phyloP scores from a whole-genome alignment of 1,140 invertebrate genomes.

The Globodera rostochiensis region DNA sequence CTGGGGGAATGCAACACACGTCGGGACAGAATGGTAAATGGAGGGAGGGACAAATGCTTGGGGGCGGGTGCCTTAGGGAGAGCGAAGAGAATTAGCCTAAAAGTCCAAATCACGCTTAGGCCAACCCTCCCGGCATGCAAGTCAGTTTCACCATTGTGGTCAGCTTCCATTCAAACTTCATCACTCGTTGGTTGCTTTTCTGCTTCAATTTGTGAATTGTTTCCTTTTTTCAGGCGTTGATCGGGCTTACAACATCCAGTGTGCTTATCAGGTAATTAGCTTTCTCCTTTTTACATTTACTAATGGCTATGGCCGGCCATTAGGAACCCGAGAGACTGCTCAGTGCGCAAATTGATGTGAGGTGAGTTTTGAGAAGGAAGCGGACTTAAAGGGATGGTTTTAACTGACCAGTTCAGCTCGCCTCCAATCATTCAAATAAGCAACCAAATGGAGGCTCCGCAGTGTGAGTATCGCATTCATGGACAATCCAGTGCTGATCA shows the following conservation, averaged over 20 bases:
- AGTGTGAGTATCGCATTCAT: conserved; percentile 40
- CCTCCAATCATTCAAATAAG: conserved; percentile 35
- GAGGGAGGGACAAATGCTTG: not conserved
- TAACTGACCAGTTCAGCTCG: conserved; percentile 25
- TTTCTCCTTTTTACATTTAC: not conserved
- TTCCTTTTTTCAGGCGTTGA: conserved; percentile 38
- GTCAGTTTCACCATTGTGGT: conserved; percentile 47
- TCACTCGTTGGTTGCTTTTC: conserved; percentile 30
- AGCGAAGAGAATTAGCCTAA: not conserved
- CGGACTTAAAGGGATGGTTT: not conserved
- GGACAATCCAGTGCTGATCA: conserved; percentile 12
- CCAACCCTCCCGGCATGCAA: conserved; percentile 46
- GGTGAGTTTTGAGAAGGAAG: not conserved
- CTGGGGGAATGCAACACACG: conserved; percentile 42
- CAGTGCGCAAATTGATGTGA: conserved; percentile 46
- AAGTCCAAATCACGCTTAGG: conserved; percentile 21
- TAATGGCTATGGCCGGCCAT: not conserved
- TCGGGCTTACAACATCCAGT: conserved; percentile 51
- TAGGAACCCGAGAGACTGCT: conserved; percentile 35
- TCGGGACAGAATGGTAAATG: conserved; percentile 42
- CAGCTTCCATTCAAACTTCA: conserved; percentile 53
- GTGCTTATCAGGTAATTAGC: conserved; percentile 36
- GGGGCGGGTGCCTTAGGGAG: not conserved
- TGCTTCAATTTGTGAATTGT: not conserved
- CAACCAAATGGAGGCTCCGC: conserved; percentile 35